Conservation (phyloP, 2,888 invertebrate species). For the Gnatocerus cornutus region DNA sequence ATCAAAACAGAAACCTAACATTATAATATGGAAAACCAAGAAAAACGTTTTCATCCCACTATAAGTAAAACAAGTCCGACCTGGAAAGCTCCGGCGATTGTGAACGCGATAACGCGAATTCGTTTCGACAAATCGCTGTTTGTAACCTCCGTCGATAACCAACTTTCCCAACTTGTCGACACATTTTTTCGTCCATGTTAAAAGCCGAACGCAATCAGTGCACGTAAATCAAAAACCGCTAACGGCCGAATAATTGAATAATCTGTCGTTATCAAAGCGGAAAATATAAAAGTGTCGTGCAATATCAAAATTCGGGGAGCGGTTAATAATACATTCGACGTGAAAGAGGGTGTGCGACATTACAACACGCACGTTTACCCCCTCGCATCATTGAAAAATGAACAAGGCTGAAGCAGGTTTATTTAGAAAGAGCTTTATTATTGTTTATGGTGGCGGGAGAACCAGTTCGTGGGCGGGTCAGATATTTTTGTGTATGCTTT, state of each 20-base stretch:
- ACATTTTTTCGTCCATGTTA: conserved; percentile 38
- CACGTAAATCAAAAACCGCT: conserved; percentile 44
- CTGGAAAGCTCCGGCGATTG: conserved; percentile 16
- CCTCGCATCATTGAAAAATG: conserved; percentile 49
- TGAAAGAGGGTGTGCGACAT: conserved; percentile 55
- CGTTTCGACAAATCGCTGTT: conserved; percentile 33
- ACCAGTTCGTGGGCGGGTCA: not conserved
- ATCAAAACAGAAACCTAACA: not conserved
- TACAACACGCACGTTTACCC: conserved; percentile 53
- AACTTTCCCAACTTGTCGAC: conserved; percentile 37
- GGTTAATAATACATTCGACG: conserved; percentile 59
- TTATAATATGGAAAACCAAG: not conserved
- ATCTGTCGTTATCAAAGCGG: conserved; percentile 60
- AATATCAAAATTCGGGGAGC: conserved; percentile 56
- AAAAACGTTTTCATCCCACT: not conserved
- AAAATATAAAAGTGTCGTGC: conserved; percentile 61
- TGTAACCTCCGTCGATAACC: conserved; percentile 32
- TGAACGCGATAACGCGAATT: conserved; percentile 30
- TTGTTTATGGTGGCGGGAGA: conserved; percentile 9
- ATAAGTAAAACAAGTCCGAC: conserved; percentile 3
- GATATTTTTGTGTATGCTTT: conserved; percentile 4
- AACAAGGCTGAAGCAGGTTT: conserved; percentile 49
- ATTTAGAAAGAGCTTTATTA: conserved; percentile 47
- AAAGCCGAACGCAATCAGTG: conserved; percentile 30
- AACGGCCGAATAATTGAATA: conserved; percentile 53